A percentile compares a stretch with the other conserved stretches of the same genome.
Evolutionary conservation across 2,888 invertebrate species (phyloP).

Genomic region (Chrysolina oricalcia): DNA sequence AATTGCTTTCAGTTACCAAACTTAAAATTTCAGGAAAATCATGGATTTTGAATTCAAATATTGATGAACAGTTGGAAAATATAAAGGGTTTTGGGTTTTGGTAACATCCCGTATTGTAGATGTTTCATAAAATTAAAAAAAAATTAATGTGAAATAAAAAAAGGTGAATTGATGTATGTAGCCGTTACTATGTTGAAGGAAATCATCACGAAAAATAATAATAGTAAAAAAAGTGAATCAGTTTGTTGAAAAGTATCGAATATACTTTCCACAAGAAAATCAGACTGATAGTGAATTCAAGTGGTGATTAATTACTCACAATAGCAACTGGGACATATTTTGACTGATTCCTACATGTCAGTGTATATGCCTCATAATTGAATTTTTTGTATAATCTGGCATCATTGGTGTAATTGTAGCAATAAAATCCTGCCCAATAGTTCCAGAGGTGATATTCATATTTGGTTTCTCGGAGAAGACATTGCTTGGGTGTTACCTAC

Average conservation of each 20-base stretch:
- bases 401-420: constrained; percentile 58
- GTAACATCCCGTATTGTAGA: too few relatives aligned
- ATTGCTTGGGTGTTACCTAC: constrained; percentile 34
- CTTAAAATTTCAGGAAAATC: neutral
- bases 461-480: constrained; percentile 34
- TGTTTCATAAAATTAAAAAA: too few relatives aligned
- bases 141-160: too few relatives aligned
- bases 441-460: constrained; percentile 51
- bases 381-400: constrained; percentile 51
- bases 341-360: constrained; percentile 16
- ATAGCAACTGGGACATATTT: constrained; percentile 41
- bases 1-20: too few relatives aligned
- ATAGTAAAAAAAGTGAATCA: too few relatives aligned
- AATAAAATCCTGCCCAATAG: constrained; percentile 55
- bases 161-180: too few relatives aligned
- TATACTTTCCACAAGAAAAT: too few relatives aligned
- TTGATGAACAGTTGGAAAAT: neutral
- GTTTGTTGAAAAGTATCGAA: too few relatives aligned
- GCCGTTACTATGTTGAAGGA: too few relatives aligned
- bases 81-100: neutral
- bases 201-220: too few relatives aligned
- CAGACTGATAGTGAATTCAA: too few relatives aligned
- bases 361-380: constrained; percentile 25
- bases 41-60: neutral
- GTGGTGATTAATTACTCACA: constrained; percentile 46